Conservation (phyloP, 2,113 vertebrate genomes). For the Tyto alba region DNA sequence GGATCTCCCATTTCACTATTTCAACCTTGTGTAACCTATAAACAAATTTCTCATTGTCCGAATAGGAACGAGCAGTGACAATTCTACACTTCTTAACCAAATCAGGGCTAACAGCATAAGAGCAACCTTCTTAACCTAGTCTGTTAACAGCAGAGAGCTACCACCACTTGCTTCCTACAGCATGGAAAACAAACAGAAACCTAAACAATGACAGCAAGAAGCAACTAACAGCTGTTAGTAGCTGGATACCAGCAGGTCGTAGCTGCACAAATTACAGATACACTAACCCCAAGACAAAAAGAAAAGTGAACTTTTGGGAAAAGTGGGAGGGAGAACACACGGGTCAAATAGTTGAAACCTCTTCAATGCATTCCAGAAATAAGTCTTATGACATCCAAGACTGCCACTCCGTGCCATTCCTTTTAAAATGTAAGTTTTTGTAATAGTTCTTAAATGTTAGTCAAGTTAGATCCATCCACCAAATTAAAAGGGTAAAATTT, state of each 20-base stretch:
- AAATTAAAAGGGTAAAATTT: neutral
- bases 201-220: neutral
- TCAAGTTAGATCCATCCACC: neutral
- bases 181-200: neutral
- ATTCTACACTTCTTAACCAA: neutral
- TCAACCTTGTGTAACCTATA: neutral
- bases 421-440: neutral
- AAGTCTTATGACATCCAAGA: neutral
- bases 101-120: fast-evolving
- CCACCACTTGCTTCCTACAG: neutral
- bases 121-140: neutral
- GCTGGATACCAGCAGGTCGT: neutral
- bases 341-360: neutral
- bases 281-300: neutral
- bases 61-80: neutral
- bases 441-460: neutral
- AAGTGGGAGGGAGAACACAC: neutral
- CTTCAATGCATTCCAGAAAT: neutral
- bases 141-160: neutral
- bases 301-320: neutral
- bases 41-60: neutral
- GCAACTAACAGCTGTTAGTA: neutral
- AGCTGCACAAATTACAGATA: neutral
- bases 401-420: neutral
- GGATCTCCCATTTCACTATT: neutral